Evolutionary conservation across 2,888 invertebrate species (phyloP).

Genomic region (Ochropleura plecta): DNA sequence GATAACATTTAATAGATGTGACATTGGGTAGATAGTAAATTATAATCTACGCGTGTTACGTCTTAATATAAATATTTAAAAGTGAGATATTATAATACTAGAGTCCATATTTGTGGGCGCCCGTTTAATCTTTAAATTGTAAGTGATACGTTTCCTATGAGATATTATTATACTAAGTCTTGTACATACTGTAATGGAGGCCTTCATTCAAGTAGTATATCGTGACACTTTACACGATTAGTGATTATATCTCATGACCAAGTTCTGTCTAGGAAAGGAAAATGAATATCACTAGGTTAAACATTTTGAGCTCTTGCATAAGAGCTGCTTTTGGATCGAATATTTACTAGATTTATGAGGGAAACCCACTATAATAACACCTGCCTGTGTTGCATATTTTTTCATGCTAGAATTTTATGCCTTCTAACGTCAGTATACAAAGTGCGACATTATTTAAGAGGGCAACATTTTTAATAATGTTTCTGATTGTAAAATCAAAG

Average conservation of each 20-base stretch:
- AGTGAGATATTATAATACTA: conserved; percentile 64
- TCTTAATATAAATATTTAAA: conserved; percentile 60
- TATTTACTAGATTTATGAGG: conserved; percentile 68
- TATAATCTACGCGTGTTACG: conserved; percentile 54
- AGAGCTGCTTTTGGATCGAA: conserved; percentile 73
- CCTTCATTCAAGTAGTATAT: conserved; percentile 84
- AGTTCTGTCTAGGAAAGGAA: conserved; percentile 79
- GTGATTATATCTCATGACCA: conserved; percentile 84
- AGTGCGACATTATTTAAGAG: conserved; percentile 12
- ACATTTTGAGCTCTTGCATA: conserved; percentile 71
- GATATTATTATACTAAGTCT: conserved; percentile 72
- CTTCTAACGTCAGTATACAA: conserved; percentile 30
- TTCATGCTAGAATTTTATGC: conserved; percentile 40
- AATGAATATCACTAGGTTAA: conserved; percentile 82
- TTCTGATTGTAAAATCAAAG: background rate
- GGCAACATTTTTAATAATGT: background rate
- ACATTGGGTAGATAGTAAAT: conserved; percentile 51
- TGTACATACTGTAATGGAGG: conserved; percentile 85
- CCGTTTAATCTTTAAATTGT: conserved; percentile 70
- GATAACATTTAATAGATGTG: conserved; percentile 45
- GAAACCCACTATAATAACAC: conserved; percentile 44
- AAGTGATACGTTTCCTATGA: conserved; percentile 82
- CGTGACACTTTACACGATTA: conserved; percentile 67
- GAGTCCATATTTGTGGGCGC: conserved; percentile 49
- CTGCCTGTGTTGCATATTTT: conserved; percentile 57